phyloP scores from a whole-genome alignment of 1,140 invertebrate genomes.

The Drosophila repletoides region DNA sequence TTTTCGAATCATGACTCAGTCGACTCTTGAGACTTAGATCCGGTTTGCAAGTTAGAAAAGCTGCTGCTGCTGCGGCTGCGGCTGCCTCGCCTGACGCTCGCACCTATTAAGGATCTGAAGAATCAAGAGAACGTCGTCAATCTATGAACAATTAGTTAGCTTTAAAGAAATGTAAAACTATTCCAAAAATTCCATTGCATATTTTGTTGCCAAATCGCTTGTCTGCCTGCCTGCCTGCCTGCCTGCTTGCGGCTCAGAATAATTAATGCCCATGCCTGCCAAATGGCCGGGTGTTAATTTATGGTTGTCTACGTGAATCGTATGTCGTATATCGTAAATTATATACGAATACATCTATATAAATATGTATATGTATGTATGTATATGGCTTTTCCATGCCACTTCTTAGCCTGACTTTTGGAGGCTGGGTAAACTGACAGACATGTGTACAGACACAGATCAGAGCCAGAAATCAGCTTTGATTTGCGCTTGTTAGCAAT shows the following conservation, averaged over 20 bases:
- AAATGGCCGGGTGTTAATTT: slow-evolving; percentile 42
- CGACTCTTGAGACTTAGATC: slow-evolving; percentile 31
- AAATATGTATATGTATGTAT: slow-evolving; percentile 29
- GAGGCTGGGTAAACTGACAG: slow-evolving; percentile 25
- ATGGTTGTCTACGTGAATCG: slow-evolving; percentile 37
- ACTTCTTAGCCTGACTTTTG: slow-evolving; percentile 11
- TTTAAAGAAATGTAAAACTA: slow-evolving; percentile 32
- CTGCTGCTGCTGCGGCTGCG: no score
- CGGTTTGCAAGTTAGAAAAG: slow-evolving; percentile 32
- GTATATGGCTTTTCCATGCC: slow-evolving; percentile 29
- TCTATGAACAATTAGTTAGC: slow-evolving; percentile 27
- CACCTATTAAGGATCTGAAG: slow-evolving; percentile 34
- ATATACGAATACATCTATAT: background rate
- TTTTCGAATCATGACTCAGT: slow-evolving; percentile 26
- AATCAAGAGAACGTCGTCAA: slow-evolving; percentile 18
- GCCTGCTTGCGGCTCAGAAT: slow-evolving; percentile 23
- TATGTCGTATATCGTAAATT: slow-evolving; percentile 34
- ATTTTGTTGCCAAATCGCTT: slow-evolving; percentile 10
- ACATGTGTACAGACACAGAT: background rate
- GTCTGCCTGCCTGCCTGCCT: background rate
- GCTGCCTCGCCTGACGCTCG: slow-evolving; percentile 12
- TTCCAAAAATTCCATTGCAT: slow-evolving; percentile 30
- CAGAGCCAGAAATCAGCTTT: slow-evolving; percentile 4
- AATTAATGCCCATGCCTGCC: slow-evolving; percentile 35
- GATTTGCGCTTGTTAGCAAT: slow-evolving; percentile 35